Evolutionary conservation across 2,888 invertebrate genomes (phyloP).

Genomic region (Drosophila neotestacea): DNA sequence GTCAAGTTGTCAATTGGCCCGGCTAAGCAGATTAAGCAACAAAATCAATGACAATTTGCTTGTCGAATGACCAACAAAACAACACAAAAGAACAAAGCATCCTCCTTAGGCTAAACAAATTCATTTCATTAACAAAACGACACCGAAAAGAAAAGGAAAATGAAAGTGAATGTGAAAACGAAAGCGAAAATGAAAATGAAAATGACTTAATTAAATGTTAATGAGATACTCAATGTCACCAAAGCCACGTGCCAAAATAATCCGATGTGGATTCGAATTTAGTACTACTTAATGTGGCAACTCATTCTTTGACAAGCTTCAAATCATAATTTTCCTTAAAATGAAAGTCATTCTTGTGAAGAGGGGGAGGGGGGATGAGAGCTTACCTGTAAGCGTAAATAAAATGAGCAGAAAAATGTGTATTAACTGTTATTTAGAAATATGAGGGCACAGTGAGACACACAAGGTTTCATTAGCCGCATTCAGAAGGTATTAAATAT

Average conservation of each 20-base stretch:
- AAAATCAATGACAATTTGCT: conserved; percentile 75
- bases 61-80: conserved; percentile 39
- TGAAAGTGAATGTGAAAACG: conserved; percentile 21
- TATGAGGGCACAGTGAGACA: conserved; percentile 37
- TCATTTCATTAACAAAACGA: conserved; percentile 61
- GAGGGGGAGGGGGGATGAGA: not conserved
- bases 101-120: conserved; percentile 49
- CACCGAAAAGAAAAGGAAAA: conserved; percentile 33
- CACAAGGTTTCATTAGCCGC: conserved; percentile 69
- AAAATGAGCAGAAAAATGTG: conserved; percentile 37
- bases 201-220: conserved; percentile 76
- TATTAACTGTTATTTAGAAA: conserved; percentile 65
- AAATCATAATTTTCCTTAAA: conserved; percentile 12
- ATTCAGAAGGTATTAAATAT: conserved; percentile 64
- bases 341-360: not conserved
- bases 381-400: conserved; percentile 61
- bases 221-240: conserved; percentile 49
- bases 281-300: conserved; percentile 14
- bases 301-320: conserved; percentile 1
- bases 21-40: conserved; percentile 69
- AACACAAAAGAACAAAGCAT: conserved; percentile 39
- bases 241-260: conserved; percentile 47
- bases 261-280: conserved; percentile 31
- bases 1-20: conserved; percentile 29
- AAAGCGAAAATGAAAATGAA: conserved; percentile 37